Conservation (phyloP, 1,140 invertebrate genomes). For the Drosophila melanogaster region Release_6_plus_ISO1_MT NT_033779.5:16980001-16980500, state of each 20-base stretch:
- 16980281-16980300: conserved; percentile 12
- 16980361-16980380: conserved; percentile 53
- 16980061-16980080: conserved; percentile 6
- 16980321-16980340: conserved; percentile 52
- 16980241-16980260: conserved; percentile 74
- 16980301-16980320: conserved; percentile 33
- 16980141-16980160: conserved; percentile 35
- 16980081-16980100: conserved; percentile 4
- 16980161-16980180: conserved; percentile 4
- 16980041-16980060: conserved; percentile 51
- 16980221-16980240: conserved; percentile 66
- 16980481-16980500: conserved; percentile 67
- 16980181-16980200: conserved; percentile 29
- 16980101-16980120: conserved; percentile 79
- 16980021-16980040: conserved; percentile 26
- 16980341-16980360: conserved; percentile 25
- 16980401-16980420: conserved; percentile 36
- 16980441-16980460: conserved; percentile 2
- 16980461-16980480: conserved; percentile 58
- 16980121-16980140: conserved; percentile 80
- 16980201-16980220: conserved; percentile 79
- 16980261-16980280: conserved; percentile 63
- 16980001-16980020: conserved; percentile 28
- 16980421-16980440: neutral
- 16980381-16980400: conserved; percentile 57